Percentiles rank a stretch among this genome's conserved stretches.
phyloP scores from a whole-genome alignment of 1,140 invertebrate genomes.

The Cydia splendana region DNA sequence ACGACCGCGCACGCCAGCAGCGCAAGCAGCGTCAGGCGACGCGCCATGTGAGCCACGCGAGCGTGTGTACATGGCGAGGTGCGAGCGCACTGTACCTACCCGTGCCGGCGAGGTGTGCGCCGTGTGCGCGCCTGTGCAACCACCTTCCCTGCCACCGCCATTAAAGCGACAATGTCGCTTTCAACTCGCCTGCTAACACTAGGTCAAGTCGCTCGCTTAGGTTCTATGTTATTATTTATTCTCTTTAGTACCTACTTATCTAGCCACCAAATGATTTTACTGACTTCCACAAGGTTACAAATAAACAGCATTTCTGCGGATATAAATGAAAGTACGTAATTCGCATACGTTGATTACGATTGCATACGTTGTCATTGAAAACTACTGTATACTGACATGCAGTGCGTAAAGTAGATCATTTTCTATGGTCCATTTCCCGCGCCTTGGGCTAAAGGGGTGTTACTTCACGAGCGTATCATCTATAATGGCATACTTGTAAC shows the following conservation, averaged over 20 bases:
- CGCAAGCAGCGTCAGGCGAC: slow-evolving; percentile 74
- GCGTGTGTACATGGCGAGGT: slow-evolving; percentile 76
- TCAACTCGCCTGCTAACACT: slow-evolving; percentile 61
- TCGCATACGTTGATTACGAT: not conserved
- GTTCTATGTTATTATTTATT: slow-evolving; percentile 33
- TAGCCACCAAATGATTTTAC: slow-evolving; percentile 34
- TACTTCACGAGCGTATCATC: slow-evolving; percentile 4
- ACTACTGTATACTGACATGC: not conserved
- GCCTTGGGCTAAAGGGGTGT: slow-evolving; percentile 1
- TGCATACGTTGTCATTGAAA: not conserved
- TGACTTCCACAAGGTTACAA: not conserved
- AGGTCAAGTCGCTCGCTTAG: slow-evolving; percentile 59
- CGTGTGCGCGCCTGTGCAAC: slow-evolving; percentile 43
- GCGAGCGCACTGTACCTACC: slow-evolving; percentile 74
- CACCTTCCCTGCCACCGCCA: slow-evolving; percentile 72
- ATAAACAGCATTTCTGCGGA: not conserved
- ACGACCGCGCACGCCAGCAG: slow-evolving; percentile 62
- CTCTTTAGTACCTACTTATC: slow-evolving; percentile 36
- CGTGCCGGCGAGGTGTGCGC: slow-evolving; percentile 48
- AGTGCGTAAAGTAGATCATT: slow-evolving; percentile 25
- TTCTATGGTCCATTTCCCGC: slow-evolving; percentile 29
- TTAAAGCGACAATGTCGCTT: slow-evolving; percentile 70
- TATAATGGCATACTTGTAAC: slow-evolving; percentile 3
- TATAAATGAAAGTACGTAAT: slow-evolving; percentile 4
- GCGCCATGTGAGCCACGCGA: slow-evolving; percentile 66